Evolutionary conservation across 2,113 vertebrate species (phyloP), one percentile per base, ranked within the genome.

Genomic region (Aspiorhynchus laticeps): DNA sequence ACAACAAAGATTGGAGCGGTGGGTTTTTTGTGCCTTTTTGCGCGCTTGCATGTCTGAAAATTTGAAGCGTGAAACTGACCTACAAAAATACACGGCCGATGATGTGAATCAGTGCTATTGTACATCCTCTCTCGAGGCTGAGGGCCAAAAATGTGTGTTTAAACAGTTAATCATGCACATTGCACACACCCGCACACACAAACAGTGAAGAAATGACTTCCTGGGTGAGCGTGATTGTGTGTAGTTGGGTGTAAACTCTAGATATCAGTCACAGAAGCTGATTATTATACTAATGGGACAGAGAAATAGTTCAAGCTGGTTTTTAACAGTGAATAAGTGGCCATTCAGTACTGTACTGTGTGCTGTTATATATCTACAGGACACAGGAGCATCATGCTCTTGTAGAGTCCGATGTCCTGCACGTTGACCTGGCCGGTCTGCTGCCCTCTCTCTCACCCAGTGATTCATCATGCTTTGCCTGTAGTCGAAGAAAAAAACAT

Each of bases 1-100:
- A 85, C 88, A 75, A 84, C 83, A 84, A 74, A 74, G 69, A 84
- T 59, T 84, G 67, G 83, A 74, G 46, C 81, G 26, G 46, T 73
- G 53, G 19, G 19, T 48, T 61, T 87, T 89, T 38, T 71, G 46
- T 61, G 10, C 19, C 10, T 26, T 24, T 46, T 17, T 81, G 74
- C 28, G 36, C 53, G 38, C 86, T 21, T 87, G 74, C 48, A 17
- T 87, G 28, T 53, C 53, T 74, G 56, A 74, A 84, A 74, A 74
- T 74, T 26, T 59, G 51, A 84, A 74, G 83, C 69, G 69, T 84
- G 83, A 84, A 84, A 56, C 83, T 75, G 83, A 84, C 82, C 82
- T 84, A 84, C 65, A 83, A 74, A 84, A 84, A 84, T 41, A 59
- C 48, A 28, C 15, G 24, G 24, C 28, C 31, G 8, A 26, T 74